Conservation (phyloP, 92 coral and sea anemone genomes). For the Virgularia gustaviana region DNA sequence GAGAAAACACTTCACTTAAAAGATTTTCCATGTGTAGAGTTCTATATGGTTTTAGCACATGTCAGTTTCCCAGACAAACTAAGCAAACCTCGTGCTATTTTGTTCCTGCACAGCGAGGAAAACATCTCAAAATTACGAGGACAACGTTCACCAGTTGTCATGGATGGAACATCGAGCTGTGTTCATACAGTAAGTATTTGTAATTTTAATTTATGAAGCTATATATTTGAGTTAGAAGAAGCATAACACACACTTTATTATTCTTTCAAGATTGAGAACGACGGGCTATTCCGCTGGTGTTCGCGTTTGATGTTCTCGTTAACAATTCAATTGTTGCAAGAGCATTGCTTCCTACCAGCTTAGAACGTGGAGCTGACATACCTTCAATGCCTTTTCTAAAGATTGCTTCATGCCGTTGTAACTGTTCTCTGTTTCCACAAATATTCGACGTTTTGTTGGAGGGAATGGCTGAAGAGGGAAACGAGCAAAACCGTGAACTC, state of each 20-base stretch:
- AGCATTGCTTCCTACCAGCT: not conserved
- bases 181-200: not conserved
- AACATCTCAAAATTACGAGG: not conserved
- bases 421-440: not conserved
- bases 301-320: not conserved
- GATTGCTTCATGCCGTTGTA: not conserved
- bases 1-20: not conserved
- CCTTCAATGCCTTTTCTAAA: not conserved
- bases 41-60: not conserved
- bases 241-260: not conserved
- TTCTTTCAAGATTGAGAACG: not conserved
- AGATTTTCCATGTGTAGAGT: not conserved
- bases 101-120: constrained; percentile 8
- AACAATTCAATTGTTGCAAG: not conserved
- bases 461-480: not conserved
- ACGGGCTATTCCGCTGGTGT: not conserved
- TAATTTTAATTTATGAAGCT: not conserved
- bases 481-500: not conserved
- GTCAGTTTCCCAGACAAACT: not conserved
- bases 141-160: not conserved
- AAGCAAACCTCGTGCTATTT: not conserved
- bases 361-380: not conserved
- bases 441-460: constrained; percentile 1
- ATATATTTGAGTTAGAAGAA: not conserved
- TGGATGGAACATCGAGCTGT: not conserved